Conservation (phyloP, 2,113 vertebrate species). For the Oreochromis aureus region DNA sequence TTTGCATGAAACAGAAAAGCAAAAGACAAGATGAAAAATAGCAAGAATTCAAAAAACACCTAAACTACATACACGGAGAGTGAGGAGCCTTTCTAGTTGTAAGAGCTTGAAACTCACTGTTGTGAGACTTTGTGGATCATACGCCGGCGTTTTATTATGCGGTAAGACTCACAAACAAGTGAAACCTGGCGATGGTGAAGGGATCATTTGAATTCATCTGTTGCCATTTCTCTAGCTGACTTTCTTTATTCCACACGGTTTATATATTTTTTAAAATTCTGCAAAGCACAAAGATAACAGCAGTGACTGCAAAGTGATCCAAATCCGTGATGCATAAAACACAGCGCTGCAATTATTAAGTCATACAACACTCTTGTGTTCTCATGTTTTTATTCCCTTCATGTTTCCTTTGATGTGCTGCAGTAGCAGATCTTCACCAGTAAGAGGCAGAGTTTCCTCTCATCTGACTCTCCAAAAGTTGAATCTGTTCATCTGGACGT, state of each 20-base stretch:
- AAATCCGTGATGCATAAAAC: not conserved
- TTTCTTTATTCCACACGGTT: not conserved
- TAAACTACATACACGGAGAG: not conserved
- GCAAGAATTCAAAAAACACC: not conserved
- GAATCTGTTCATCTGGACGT: too few relatives aligned
- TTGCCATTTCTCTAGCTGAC: not conserved
- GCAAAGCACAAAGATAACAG: not conserved
- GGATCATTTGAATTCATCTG: not conserved
- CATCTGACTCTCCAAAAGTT: slow-evolving; percentile 3
- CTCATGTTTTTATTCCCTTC: not conserved
- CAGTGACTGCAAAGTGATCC: not conserved
- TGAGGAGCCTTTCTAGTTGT: not conserved
- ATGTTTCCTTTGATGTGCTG: slow-evolving; percentile 19
- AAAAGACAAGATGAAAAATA: not conserved
- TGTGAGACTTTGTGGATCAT: not conserved
- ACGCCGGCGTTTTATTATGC: not conserved
- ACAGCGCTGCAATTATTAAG: not conserved
- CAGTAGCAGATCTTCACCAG: slow-evolving; percentile 43
- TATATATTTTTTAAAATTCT: not conserved
- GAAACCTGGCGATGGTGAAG: not conserved
- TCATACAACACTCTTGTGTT: not conserved
- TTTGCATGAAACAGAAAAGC: not conserved
- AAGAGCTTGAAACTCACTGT: not conserved
- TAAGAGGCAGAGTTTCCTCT: slow-evolving; percentile 65
- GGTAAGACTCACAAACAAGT: not conserved